These are phyloP conservation scores for Chondrilla cf. caribensis DNA, from an alignment of 37 sponge, comb jelly and placozoan genomes.

Conservation along the genomic window DNA sequence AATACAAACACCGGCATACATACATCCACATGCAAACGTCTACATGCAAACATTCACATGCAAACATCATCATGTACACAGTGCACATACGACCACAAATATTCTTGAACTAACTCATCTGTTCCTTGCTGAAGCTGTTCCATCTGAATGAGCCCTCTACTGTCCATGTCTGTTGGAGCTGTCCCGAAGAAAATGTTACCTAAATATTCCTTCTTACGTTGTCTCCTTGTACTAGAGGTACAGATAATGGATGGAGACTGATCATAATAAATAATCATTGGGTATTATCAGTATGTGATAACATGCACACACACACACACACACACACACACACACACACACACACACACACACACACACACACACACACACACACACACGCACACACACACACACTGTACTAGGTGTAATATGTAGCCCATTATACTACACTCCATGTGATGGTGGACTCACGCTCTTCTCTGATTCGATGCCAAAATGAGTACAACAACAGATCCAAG, in stretches of 20 bases:
- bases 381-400: background rate
- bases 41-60: background rate
- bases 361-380: background rate
- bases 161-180: background rate
- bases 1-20: no score
- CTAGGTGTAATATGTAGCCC: background rate
- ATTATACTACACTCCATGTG: background rate
- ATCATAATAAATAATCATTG: background rate
- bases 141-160: slow-evolving; percentile 12
- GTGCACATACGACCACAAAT: background rate
- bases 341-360: no score
- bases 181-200: slow-evolving; percentile 9
- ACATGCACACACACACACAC: no score
- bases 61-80: background rate
- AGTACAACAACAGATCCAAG: background rate
- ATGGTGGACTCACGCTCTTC: slow-evolving; percentile 11
- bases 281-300: background rate
- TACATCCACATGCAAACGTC: no score
- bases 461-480: background rate
- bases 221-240: slow-evolving; percentile 3
- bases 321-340: no score
- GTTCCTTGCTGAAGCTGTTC: background rate
- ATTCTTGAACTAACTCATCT: background rate
- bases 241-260: background rate
- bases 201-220: slow-evolving; percentile 9